Conservation (phyloP, 1,140 invertebrate species). For the Drosophila suzukii region DNA sequence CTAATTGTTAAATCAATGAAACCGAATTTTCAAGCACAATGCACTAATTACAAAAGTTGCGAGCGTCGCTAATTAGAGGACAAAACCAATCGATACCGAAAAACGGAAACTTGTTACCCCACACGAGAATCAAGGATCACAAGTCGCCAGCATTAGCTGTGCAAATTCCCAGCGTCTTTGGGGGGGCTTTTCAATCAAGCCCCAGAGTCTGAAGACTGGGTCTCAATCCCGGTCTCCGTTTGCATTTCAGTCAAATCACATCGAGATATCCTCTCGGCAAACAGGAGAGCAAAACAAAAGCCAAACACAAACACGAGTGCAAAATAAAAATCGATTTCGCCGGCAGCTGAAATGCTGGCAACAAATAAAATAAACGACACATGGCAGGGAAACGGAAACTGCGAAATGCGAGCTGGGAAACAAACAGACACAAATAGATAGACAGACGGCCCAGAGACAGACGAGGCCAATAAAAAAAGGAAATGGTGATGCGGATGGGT, state of each 20-base stretch:
- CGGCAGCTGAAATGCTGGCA: conserved; percentile 41
- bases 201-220: conserved; percentile 14
- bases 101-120: conserved; percentile 5
- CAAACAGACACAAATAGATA: conserved; percentile 50
- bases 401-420: conserved; percentile 42
- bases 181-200: conserved; percentile 47
- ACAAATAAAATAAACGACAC: conserved; percentile 71
- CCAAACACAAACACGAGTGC: conserved; percentile 44
- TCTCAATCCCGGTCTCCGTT: conserved; percentile 16
- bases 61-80: conserved; percentile 48
- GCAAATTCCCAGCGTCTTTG: conserved; percentile 35
- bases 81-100: conserved; percentile 31
- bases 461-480: conserved; percentile 65
- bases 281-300: conserved; percentile 49
- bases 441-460: conserved; percentile 50
- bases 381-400: conserved; percentile 34
- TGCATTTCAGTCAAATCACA: conserved; percentile 33
- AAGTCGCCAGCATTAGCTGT: conserved; percentile 22
- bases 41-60: conserved; percentile 70
- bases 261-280: conserved; percentile 39
- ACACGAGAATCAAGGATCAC: background rate
- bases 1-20: conserved; percentile 80
- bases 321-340: conserved; percentile 74
- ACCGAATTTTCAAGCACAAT: conserved; percentile 51
- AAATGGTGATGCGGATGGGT: background rate